Evolutionary conservation across 2,888 invertebrate species (phyloP).

Genomic region (Frankliniella intonsa): DNA sequence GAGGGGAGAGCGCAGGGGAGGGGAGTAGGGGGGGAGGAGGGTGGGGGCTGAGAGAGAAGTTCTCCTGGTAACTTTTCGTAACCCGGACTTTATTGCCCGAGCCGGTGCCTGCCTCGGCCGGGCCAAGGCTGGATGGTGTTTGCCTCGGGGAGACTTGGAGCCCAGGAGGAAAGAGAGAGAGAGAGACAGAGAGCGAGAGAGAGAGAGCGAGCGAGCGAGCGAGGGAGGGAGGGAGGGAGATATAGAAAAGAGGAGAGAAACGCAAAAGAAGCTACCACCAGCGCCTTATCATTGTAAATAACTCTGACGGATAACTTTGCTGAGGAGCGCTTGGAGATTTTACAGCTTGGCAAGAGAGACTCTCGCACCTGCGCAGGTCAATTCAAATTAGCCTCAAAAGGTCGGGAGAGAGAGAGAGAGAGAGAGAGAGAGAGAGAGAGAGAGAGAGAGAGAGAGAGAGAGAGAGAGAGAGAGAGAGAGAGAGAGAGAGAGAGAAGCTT

Average conservation of each 20-base stretch:
- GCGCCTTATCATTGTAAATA: constrained; percentile 23
- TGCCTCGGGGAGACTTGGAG: constrained; percentile 12
- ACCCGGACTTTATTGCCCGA: constrained; percentile 5
- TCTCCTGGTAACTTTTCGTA: constrained; percentile 20
- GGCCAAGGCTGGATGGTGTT: not conserved
- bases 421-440: too few relatives aligned
- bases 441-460: too few relatives aligned
- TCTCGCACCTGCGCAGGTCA: not conserved
- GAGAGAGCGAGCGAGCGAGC: not conserved
- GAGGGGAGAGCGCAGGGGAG: not conserved
- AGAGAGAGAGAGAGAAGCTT: too few relatives aligned
- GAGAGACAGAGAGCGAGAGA: not conserved
- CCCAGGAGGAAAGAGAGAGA: not conserved
- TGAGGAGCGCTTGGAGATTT: not conserved
- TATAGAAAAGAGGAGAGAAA: not conserved
- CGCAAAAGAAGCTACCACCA: not conserved
- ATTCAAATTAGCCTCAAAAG: not conserved
- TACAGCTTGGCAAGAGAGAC: not conserved
- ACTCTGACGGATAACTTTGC: constrained; percentile 3
- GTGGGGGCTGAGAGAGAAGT: too few relatives aligned
- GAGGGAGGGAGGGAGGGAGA: not conserved
- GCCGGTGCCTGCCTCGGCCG: not conserved
- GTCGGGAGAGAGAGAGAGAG: too few relatives aligned
- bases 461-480: too few relatives aligned
- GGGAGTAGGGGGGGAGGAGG: too few relatives aligned